phyloP scores from a whole-genome alignment of 2,113 vertebrate species.

The Heterotis niloticus region DNA sequence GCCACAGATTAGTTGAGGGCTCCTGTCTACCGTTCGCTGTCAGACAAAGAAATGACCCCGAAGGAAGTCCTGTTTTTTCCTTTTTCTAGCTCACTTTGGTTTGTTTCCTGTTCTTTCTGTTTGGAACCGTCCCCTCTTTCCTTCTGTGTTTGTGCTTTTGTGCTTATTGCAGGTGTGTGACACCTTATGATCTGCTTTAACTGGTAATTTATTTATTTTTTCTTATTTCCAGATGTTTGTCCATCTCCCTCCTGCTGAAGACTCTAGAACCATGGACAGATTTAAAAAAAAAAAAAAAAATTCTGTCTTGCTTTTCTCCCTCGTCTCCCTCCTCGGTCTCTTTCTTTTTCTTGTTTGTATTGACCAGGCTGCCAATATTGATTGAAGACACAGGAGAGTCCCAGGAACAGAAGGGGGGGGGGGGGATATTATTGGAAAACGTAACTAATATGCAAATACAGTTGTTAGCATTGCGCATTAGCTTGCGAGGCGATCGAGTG shows the following conservation, averaged over 20 bases:
- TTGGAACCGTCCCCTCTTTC: constrained; percentile 11
- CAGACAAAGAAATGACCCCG: not conserved
- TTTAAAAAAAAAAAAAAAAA: constrained; percentile 38
- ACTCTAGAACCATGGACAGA: constrained; percentile 46
- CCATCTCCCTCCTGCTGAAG: not conserved
- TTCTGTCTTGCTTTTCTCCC: not conserved
- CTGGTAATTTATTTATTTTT: not conserved
- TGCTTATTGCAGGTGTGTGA: constrained; percentile 35
- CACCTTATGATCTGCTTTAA: not conserved
- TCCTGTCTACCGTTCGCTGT: no score
- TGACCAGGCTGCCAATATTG: constrained; percentile 28
- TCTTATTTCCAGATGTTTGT: not conserved
- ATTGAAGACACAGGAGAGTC: constrained; percentile 8
- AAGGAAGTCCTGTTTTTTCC: not conserved
- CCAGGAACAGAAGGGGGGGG: not conserved
- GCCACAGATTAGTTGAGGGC: no score
- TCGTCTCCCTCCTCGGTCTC: not conserved
- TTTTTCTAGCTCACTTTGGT: not conserved
- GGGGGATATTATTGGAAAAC: constrained; percentile 39
- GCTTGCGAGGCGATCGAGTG: constrained; percentile 46
- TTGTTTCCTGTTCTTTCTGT: not conserved
- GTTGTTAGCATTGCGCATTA: constrained; percentile 42
- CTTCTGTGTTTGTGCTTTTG: constrained; percentile 29
- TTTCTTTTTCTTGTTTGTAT: constrained; percentile 19
- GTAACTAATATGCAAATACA: constrained; percentile 52